Percentiles rank a stretch among this genome's conserved stretches.
Conservation (phyloP, 2,797 vertebrate genomes). For the Myotis vivesi region DNA sequence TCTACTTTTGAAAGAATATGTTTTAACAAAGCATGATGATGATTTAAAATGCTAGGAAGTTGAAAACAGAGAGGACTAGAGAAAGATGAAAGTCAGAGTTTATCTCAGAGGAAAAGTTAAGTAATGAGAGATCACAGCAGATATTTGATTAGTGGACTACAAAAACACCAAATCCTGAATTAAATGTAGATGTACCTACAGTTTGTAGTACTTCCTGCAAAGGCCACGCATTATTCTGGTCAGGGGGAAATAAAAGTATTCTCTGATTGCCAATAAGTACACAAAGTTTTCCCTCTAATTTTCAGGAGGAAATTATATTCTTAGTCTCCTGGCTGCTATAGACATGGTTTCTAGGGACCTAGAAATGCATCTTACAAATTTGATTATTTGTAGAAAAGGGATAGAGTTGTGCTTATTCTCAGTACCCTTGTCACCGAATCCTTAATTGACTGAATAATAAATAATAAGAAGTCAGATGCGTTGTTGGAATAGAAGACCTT, state of each 20-base stretch:
- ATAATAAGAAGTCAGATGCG: neutral
- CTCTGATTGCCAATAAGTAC: conserved; percentile 24
- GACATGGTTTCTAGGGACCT: neutral
- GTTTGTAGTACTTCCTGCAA: conserved; percentile 29
- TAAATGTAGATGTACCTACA: neutral
- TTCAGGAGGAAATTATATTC: conserved; percentile 14
- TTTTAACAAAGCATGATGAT: conserved; percentile 48
- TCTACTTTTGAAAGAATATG: conserved; percentile 26
- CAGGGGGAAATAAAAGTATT: conserved; percentile 22
- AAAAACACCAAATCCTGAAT: conserved; percentile 12
- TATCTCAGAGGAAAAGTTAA: neutral
- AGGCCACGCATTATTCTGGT: neutral
- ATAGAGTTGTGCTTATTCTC: conserved; percentile 12
- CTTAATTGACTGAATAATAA: conserved; percentile 37
- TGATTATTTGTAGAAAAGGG: neutral
- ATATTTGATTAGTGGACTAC: neutral
- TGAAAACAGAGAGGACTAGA: conserved; percentile 5
- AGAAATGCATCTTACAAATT: neutral
- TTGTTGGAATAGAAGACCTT: neutral
- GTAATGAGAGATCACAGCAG: neutral
- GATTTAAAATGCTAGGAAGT: conserved; percentile 36
- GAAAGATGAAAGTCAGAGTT: conserved; percentile 44
- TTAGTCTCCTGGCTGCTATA: conserved; percentile 17
- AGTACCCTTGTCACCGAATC: neutral
- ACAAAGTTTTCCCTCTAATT: neutral